A percentile compares a stretch with the other conserved stretches of the same genome.
These are phyloP conservation scores for Xylophagus ater DNA, from an alignment of 2,888 invertebrate species.

Conservation along the genomic window DNA sequence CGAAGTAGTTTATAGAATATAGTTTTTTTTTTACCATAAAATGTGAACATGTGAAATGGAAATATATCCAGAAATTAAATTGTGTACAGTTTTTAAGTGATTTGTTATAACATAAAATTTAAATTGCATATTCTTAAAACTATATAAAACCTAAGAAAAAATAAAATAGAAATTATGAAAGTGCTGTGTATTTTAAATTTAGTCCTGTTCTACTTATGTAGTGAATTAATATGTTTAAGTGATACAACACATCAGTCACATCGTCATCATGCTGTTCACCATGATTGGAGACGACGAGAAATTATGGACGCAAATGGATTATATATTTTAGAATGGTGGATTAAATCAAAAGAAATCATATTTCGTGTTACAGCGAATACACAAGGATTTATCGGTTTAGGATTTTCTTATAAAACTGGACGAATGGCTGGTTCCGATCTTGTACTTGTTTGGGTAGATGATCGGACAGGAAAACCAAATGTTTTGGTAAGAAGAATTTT, in stretches of 20 bases:
- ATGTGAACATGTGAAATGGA: no score
- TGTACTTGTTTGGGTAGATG: constrained; percentile 80
- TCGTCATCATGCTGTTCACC: constrained; percentile 20
- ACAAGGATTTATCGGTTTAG: constrained; percentile 74
- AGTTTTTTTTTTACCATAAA: no score
- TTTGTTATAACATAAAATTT: no score
- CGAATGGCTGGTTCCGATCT: constrained; percentile 74
- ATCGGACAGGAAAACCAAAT: constrained; percentile 48
- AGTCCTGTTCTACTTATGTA: background rate
- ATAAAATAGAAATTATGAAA: constrained; percentile 4
- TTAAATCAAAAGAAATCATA: constrained; percentile 56
- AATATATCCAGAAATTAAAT: no score
- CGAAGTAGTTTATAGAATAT: no score
- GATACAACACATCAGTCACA: background rate
- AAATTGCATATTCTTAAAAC: no score
- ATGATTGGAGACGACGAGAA: constrained; percentile 35
- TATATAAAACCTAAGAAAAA: no score
- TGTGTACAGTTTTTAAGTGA: no score
- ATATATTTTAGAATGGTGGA: constrained; percentile 55
- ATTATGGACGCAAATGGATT: constrained; percentile 38
- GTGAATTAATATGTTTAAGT: background rate
- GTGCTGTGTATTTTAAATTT: constrained; percentile 6
- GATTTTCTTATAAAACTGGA: constrained; percentile 64
- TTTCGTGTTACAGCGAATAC: constrained; percentile 73
- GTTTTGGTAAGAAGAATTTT: constrained; percentile 57